These are phyloP conservation scores for Aphelenchoides avenae DNA, from an alignment of 1,140 invertebrate species.

Conservation along the genomic window DNA sequence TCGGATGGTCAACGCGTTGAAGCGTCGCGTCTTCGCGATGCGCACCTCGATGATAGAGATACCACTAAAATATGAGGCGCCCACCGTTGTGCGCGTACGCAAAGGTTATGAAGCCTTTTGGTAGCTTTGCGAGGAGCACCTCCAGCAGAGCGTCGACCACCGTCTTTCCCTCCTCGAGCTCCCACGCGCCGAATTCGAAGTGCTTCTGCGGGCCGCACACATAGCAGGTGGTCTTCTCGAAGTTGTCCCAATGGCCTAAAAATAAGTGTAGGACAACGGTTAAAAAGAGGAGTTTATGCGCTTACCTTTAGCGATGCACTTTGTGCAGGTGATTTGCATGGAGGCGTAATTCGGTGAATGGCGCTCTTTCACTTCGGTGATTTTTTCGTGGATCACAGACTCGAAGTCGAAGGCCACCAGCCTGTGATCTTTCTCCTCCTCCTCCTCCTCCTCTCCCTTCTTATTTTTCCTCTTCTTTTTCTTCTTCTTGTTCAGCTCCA, in stretches of 20 bases:
- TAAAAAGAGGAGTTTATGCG: neutral
- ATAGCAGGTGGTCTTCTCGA: neutral
- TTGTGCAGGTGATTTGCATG: neutral
- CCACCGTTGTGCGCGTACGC: too few relatives aligned
- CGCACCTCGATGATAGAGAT: too few relatives aligned
- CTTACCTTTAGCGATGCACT: neutral
- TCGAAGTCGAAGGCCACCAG: neutral
- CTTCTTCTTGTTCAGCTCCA: too few relatives aligned
- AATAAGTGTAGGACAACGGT: neutral
- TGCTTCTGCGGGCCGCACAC: too few relatives aligned
- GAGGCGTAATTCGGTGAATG: constrained; percentile 5
- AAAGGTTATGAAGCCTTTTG: too few relatives aligned
- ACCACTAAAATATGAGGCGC: too few relatives aligned
- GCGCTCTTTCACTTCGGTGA: neutral
- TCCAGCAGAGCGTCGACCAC: neutral
- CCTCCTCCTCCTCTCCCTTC: too few relatives aligned
- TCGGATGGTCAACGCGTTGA: too few relatives aligned
- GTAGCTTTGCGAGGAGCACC: neutral
- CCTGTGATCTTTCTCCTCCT: too few relatives aligned
- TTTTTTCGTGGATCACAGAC: neutral
- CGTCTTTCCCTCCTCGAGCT: neutral
- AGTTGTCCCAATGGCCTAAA: neutral
- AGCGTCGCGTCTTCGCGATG: too few relatives aligned
- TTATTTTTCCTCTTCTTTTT: too few relatives aligned
- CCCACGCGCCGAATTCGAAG: neutral